Conservation (phyloP, 1,140 invertebrate species). For the Gonioctena quinquepunctata region DNA sequence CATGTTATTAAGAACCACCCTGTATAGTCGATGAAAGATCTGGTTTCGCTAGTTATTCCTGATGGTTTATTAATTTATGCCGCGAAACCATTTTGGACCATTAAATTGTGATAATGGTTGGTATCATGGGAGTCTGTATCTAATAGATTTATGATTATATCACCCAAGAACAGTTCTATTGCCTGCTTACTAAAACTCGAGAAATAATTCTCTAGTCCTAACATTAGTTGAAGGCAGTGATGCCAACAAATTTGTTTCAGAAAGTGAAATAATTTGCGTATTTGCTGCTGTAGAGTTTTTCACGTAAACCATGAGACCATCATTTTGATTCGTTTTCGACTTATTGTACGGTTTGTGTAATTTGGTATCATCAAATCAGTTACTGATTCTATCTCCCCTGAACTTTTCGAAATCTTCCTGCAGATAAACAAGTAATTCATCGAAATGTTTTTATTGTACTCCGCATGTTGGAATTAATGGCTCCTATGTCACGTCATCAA, state of each 20-base stretch:
- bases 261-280: not conserved
- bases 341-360: slow-evolving; percentile 7
- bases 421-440: not conserved
- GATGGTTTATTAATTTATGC: not conserved
- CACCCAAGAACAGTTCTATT: not conserved
- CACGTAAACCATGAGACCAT: slow-evolving; percentile 8
- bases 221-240: too few relatives aligned
- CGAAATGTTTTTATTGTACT: slow-evolving; percentile 8
- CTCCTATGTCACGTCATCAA: slow-evolving; percentile 8
- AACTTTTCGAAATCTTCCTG: not conserved
- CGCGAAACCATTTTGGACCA: too few relatives aligned
- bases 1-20: too few relatives aligned
- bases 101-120: not conserved
- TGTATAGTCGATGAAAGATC: not conserved
- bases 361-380: slow-evolving; percentile 7
- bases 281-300: slow-evolving; percentile 6
- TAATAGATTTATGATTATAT: not conserved
- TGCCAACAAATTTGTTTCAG: not conserved
- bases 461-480: slow-evolving; percentile 12
- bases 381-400: slow-evolving; percentile 4
- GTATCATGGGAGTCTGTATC: not conserved
- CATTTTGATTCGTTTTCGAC: slow-evolving; percentile 17
- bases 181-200: not conserved
- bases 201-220: not conserved
- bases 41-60: not conserved